Conservation (phyloP, 2,113 vertebrate genomes). For the Ciconia boyciana region DNA sequence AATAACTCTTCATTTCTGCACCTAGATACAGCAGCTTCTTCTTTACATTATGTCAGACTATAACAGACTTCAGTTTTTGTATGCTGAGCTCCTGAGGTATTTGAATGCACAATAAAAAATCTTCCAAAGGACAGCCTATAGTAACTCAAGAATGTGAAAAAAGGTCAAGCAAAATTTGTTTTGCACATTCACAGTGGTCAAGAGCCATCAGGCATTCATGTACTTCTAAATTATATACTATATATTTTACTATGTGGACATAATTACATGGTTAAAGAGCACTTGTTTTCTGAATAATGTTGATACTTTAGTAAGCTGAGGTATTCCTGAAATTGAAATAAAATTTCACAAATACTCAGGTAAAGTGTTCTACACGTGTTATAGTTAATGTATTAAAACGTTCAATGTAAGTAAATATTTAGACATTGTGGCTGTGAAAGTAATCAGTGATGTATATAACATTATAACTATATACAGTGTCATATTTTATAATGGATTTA, state of each 20-base stretch:
- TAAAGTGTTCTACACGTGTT: neutral
- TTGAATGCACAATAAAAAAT: neutral
- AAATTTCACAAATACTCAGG: neutral
- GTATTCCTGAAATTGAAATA: neutral
- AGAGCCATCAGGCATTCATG: neutral
- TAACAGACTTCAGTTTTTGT: neutral
- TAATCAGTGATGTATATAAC: neutral
- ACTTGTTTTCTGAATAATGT: neutral
- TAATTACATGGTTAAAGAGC: neutral
- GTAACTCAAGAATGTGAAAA: neutral
- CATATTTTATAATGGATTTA: neutral
- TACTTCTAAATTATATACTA: neutral
- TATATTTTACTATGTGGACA: neutral
- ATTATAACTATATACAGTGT: neutral
- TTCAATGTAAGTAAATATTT: neutral
- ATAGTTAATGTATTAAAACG: neutral
- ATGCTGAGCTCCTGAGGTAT: neutral
- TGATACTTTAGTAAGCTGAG: neutral
- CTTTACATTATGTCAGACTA: neutral
- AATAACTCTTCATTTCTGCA: neutral
- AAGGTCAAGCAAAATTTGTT: neutral
- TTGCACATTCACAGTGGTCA: neutral
- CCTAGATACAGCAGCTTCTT: neutral
- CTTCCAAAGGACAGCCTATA: neutral
- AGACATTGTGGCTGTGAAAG: neutral